These are phyloP conservation scores for Bovichtus diacanthus DNA, from an alignment of 2,797 vertebrate genomes.

Conservation along the genomic window DNA sequence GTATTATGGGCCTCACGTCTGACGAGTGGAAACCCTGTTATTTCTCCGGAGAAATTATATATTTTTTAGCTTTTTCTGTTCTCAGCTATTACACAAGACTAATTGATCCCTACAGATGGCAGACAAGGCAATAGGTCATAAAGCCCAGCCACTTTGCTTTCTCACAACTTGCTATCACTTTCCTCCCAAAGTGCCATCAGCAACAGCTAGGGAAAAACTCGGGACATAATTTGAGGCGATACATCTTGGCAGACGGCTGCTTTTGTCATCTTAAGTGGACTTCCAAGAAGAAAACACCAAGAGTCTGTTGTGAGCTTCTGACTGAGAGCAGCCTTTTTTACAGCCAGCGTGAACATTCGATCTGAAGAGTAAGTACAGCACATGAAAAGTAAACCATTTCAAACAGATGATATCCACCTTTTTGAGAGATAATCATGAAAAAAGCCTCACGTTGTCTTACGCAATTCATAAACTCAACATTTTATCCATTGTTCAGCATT, in stretches of 20 bases:
- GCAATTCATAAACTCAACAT: not conserved
- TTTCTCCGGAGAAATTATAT: conserved; percentile 68
- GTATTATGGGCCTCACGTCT: conserved; percentile 33
- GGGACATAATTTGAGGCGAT: conserved; percentile 78
- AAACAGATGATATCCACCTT: not conserved
- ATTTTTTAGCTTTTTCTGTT: conserved; percentile 67
- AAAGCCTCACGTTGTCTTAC: not conserved
- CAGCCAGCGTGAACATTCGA: conserved; percentile 23
- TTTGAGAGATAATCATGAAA: not conserved
- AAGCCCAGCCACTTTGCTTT: conserved; percentile 75
- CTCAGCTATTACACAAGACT: conserved; percentile 78
- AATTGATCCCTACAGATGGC: conserved; percentile 83
- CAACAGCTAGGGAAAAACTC: conserved; percentile 53
- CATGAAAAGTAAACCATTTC: conserved; percentile 1
- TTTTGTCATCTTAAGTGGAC: conserved; percentile 79
- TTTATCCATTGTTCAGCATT: not conserved
- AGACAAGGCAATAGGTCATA: conserved; percentile 85
- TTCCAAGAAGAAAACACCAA: conserved; percentile 55
- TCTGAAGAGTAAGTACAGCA: not conserved
- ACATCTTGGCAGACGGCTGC: conserved; percentile 73
- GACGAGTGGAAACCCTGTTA: conserved; percentile 55
- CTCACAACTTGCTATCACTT: conserved; percentile 76
- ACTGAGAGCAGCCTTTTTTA: conserved; percentile 35
- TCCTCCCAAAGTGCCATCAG: conserved; percentile 76
- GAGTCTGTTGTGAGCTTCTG: conserved; percentile 41